A percentile compares a stretch with the other conserved stretches of the same genome.
Evolutionary conservation across 2,888 invertebrate genomes (phyloP).

Genomic region (Linyphia triangularis): DNA sequence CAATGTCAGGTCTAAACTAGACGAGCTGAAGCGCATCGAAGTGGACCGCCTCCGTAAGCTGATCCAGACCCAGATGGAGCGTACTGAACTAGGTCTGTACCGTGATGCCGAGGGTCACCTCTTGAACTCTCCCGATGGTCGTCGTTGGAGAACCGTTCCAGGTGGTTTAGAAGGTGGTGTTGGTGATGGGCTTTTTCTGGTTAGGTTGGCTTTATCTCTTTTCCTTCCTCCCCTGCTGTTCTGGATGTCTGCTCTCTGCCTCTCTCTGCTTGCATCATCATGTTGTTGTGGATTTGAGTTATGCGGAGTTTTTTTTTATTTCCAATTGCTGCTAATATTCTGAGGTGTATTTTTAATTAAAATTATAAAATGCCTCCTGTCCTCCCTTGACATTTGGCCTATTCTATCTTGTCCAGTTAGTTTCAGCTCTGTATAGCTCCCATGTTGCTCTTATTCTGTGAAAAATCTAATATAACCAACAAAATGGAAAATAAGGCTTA

Average conservation of each 20-base stretch:
- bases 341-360: too few species aligned
- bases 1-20: constrained; percentile 90
- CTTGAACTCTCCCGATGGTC: constrained; percentile 67
- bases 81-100: constrained; percentile 75
- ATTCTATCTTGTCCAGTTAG: too few species aligned
- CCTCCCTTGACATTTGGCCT: too few species aligned
- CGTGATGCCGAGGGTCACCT: constrained; percentile 72
- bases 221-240: constrained; percentile 20
- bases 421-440: too few species aligned
- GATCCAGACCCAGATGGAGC: constrained; percentile 84
- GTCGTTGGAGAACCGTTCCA: constrained; percentile 74
- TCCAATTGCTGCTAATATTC: too few species aligned
- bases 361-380: too few species aligned
- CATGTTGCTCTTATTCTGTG: too few species aligned
- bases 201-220: constrained; percentile 65
- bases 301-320: too few species aligned
- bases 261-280: background rate
- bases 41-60: constrained; percentile 88
- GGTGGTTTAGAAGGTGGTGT: constrained; percentile 70
- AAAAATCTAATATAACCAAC: too few species aligned
- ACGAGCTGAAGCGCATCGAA: constrained; percentile 95
- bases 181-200: constrained; percentile 67
- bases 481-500: too few species aligned
- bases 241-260: background rate
- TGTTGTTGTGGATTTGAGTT: too few species aligned